phyloP scores from a whole-genome alignment of 2,113 vertebrate species.

The Lampris megalopsis region DNA sequence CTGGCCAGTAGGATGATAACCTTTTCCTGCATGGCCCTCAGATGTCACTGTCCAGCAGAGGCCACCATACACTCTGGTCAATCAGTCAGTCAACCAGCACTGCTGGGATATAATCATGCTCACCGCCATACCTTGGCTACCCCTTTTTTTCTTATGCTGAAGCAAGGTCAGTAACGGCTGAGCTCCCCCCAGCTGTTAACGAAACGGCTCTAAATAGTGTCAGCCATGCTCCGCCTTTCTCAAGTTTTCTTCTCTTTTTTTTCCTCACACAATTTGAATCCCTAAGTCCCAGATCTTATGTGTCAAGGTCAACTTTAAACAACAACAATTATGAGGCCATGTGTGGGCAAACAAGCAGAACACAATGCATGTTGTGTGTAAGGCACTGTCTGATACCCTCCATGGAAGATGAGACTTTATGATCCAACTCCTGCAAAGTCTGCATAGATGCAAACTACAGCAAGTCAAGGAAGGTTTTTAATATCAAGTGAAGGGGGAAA shows the following conservation, averaged over 20 bases:
- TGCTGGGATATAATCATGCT: constrained; percentile 31
- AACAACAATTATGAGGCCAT: not conserved
- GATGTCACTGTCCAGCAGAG: constrained; percentile 61
- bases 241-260: constrained; percentile 34
- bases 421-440: not conserved
- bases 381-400: not conserved
- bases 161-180: constrained; percentile 67
- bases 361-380: not conserved
- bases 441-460: not conserved
- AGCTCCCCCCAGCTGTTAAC: constrained; percentile 39
- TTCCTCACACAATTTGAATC: constrained; percentile 7
- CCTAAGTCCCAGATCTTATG: not conserved
- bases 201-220: constrained; percentile 49
- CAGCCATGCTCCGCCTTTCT: constrained; percentile 32
- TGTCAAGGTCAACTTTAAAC: constrained; percentile 30
- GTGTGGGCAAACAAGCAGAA: not conserved
- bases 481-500: not conserved
- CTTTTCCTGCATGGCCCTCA: constrained; percentile 55
- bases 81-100: constrained; percentile 39
- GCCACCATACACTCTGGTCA: constrained; percentile 58
- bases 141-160: constrained; percentile 35
- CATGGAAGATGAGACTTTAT: not conserved
- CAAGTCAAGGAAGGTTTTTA: not conserved
- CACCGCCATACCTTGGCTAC: constrained; percentile 45
- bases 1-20: constrained; percentile 46